Evolutionary conservation across 1,140 invertebrate genomes (phyloP).

Genomic region (Atta colombica): DNA sequence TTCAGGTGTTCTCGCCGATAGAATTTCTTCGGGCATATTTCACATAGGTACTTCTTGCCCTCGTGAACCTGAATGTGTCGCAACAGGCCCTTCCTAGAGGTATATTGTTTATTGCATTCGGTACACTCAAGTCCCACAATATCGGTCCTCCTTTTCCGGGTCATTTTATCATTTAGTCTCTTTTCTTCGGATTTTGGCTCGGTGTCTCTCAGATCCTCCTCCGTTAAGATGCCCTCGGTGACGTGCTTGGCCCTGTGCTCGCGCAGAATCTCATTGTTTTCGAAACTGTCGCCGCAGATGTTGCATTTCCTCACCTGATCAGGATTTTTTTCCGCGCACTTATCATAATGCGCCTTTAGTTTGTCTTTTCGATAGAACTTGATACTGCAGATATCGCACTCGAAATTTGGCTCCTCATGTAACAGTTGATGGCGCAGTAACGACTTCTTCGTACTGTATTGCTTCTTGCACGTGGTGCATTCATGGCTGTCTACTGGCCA

Average conservation of each 20-base stretch:
- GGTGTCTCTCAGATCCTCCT: conserved; percentile 83
- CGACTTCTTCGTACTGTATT: conserved; percentile 85
- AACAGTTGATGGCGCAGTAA: conserved; percentile 83
- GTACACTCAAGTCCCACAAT: conserved; percentile 85
- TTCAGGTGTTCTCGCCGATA: conserved; percentile 89
- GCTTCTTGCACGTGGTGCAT: conserved; percentile 84
- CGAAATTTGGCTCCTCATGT: conserved; percentile 86
- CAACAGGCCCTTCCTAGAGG: conserved; percentile 88
- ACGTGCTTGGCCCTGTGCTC: conserved; percentile 84
- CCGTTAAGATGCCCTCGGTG: conserved; percentile 84
- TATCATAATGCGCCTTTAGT: conserved; percentile 85
- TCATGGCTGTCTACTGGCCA: conserved; percentile 85
- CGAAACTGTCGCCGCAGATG: conserved; percentile 84
- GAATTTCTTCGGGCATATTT: conserved; percentile 90
- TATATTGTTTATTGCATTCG: conserved; percentile 90
- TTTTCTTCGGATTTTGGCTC: conserved; percentile 83
- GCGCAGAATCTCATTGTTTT: conserved; percentile 84
- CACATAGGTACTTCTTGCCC: conserved; percentile 89
- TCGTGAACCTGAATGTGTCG: conserved; percentile 89
- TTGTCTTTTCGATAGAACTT: conserved; percentile 86
- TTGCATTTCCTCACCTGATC: conserved; percentile 86
- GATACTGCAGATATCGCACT: conserved; percentile 85
- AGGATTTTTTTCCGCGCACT: conserved; percentile 85
- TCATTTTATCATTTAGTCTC: conserved; percentile 79
- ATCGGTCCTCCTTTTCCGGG: conserved; percentile 83